phyloP scores from a whole-genome alignment of 2,888 invertebrate species.

The Drosophila picticornis region DNA sequence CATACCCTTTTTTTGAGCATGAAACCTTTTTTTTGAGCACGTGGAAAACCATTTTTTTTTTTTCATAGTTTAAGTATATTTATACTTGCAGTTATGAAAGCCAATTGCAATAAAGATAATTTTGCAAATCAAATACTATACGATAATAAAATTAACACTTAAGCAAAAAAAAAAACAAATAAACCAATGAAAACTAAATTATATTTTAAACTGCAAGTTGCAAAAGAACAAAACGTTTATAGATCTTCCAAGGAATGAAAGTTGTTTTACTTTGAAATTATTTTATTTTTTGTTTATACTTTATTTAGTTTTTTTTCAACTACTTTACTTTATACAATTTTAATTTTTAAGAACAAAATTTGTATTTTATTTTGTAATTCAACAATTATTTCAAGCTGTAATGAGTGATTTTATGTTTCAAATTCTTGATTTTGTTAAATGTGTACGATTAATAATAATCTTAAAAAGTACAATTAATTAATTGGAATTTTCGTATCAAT shows the following conservation, averaged over 20 bases:
- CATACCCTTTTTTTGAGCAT: slow-evolving; percentile 66
- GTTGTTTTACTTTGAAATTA: background rate
- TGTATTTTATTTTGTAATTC: background rate
- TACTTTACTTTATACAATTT: background rate
- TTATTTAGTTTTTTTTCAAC: background rate
- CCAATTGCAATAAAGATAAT: slow-evolving; percentile 32
- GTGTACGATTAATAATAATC: background rate
- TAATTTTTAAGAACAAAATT: background rate
- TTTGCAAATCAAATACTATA: slow-evolving; percentile 8
- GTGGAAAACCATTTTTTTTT: slow-evolving; percentile 42
- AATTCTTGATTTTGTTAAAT: background rate
- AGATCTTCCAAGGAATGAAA: background rate
- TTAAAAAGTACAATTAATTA: background rate
- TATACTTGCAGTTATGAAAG: slow-evolving; percentile 21
- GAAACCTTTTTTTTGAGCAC: slow-evolving; percentile 54
- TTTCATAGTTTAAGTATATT: slow-evolving; percentile 30
- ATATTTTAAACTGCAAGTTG: background rate
- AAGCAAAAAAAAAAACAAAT: background rate
- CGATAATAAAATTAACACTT: background rate
- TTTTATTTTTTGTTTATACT: background rate
- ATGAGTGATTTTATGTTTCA: background rate
- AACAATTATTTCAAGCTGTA: background rate
- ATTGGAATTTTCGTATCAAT: background rate
- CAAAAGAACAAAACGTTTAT: background rate
- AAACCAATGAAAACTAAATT: background rate